These are phyloP conservation scores for Hyperoplus immaculatus DNA, from an alignment of 2,797 vertebrate genomes.

Conservation along the genomic window DNA sequence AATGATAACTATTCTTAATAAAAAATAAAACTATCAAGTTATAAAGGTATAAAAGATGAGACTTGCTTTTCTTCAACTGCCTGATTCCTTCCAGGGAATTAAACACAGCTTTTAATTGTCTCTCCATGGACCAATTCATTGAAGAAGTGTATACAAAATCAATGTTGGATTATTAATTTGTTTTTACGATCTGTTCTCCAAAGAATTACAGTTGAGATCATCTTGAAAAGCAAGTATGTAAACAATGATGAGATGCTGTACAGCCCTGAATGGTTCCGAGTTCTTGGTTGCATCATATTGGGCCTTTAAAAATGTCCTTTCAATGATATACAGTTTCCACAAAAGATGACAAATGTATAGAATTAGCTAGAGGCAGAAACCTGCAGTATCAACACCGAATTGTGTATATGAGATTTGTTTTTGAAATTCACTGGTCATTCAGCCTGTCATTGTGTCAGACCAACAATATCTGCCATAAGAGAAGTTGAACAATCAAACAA, in stretches of 20 bases:
- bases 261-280: not conserved
- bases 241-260: conserved; percentile 31
- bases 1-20: not conserved
- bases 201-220: conserved; percentile 32
- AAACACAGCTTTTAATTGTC: conserved; percentile 55
- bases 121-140: conserved; percentile 32
- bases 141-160: not conserved
- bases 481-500: not conserved
- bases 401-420: no score
- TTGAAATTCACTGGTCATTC: not conserved
- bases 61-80: conserved; percentile 28
- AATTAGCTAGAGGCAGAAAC: not conserved
- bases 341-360: not conserved
- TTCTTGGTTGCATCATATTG: not conserved
- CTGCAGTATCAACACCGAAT: not conserved
- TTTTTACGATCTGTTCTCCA: conserved; percentile 50
- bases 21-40: no score
- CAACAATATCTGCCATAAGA: not conserved
- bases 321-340: not conserved
- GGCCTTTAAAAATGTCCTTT: not conserved
- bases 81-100: conserved; percentile 24
- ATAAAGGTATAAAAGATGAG: not conserved
- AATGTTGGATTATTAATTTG: conserved; percentile 70
- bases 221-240: conserved; percentile 25
- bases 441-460: not conserved